Conservation (phyloP, 2,797 vertebrate genomes). For the Sebastiscus tertius region DNA sequence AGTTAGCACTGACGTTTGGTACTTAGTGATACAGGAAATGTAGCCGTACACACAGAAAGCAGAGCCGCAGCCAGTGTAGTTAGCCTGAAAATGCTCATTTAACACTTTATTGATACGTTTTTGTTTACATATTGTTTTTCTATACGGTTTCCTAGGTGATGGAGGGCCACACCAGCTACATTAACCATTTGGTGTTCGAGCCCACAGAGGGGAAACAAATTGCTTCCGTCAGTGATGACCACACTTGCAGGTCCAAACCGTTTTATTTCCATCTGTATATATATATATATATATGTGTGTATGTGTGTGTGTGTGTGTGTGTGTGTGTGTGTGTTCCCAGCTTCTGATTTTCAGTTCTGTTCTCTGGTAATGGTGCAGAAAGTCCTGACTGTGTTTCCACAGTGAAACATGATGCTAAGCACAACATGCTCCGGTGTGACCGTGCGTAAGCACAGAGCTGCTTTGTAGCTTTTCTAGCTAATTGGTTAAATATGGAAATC, state of each 20-base stretch:
- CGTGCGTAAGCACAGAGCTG: constrained; percentile 75
- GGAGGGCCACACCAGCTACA: constrained; percentile 93
- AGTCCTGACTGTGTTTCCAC: constrained; percentile 81
- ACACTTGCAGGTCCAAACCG: constrained; percentile 93
- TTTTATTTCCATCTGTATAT: constrained; percentile 41
- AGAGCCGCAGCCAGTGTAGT: background rate
- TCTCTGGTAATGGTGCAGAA: constrained; percentile 87
- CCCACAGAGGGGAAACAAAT: constrained; percentile 93
- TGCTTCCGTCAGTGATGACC: constrained; percentile 97
- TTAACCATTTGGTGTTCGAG: constrained; percentile 96
- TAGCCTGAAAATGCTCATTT: constrained; percentile 8
- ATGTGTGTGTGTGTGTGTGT: constrained; percentile 2
- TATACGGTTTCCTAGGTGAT: constrained; percentile 82
- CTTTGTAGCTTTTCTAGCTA: constrained; percentile 78
- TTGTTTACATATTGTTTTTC: constrained; percentile 41
- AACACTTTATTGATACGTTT: constrained; percentile 17
- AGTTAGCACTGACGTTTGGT: constrained; percentile 48
- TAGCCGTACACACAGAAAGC: constrained; percentile 7
- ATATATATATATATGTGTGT: constrained; percentile 14
- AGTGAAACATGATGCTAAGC: constrained; percentile 81
- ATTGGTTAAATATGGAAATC: constrained; percentile 87
- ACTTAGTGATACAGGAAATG: constrained; percentile 51
- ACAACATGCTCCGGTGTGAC: constrained; percentile 78
- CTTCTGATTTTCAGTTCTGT: constrained; percentile 80
- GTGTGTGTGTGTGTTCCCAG: constrained; percentile 46